Conservation (phyloP, 2,888 invertebrate genomes). For the Limnephilus auricula region DNA sequence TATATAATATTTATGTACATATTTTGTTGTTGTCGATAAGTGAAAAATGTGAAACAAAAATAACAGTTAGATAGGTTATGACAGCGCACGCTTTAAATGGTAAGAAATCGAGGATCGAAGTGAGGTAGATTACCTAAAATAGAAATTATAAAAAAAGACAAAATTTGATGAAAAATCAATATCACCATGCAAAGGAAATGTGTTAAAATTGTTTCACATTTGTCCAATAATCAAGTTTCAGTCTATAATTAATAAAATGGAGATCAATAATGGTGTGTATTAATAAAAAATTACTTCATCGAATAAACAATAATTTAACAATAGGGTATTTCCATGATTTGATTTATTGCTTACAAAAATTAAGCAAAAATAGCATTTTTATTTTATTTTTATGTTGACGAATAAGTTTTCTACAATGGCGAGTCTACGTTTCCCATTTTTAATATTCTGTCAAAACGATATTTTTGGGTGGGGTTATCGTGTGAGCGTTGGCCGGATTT, state of each 20-base stretch:
- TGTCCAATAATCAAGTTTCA: not conserved
- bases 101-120: not conserved
- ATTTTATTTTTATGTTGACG: too few species aligned
- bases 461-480: too few species aligned
- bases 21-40: not conserved
- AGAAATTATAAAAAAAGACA: not conserved
- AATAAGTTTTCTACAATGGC: too few species aligned
- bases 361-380: too few species aligned
- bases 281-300: not conserved
- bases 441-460: too few species aligned
- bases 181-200: not conserved
- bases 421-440: too few species aligned
- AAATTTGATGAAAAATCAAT: not conserved
- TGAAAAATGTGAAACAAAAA: not conserved
- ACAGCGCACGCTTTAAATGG: not conserved
- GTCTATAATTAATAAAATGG: conserved; percentile 9
- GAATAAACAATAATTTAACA: not conserved
- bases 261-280: not conserved
- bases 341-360: too few species aligned
- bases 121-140: not conserved
- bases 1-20: not conserved
- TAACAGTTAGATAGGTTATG: not conserved
- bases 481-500: too few species aligned
- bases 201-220: not conserved
- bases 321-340: too few species aligned